These are phyloP conservation scores for Hippocampus zosterae DNA, from an alignment of 2,113 vertebrate genomes.

Conservation along the genomic window DNA sequence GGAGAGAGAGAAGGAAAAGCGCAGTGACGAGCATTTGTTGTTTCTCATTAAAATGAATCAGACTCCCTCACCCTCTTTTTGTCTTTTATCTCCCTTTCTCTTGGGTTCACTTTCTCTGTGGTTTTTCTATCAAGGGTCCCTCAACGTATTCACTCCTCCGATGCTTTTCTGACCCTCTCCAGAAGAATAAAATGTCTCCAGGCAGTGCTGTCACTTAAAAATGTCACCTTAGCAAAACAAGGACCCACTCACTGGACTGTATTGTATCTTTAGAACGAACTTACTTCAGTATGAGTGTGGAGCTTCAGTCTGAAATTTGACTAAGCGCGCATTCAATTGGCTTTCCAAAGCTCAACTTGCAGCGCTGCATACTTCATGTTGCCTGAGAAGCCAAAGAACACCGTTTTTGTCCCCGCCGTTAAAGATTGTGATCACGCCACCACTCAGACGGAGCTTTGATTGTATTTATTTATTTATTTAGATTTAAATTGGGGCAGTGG, in stretches of 20 bases:
- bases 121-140: constrained; percentile 24
- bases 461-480: constrained; percentile 10
- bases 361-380: constrained; percentile 63
- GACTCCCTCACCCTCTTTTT: constrained; percentile 27
- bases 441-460: constrained; percentile 12
- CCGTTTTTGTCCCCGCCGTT: constrained; percentile 52
- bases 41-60: constrained; percentile 72
- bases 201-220: constrained; percentile 63
- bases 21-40: constrained; percentile 61
- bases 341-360: constrained; percentile 27
- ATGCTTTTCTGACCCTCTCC: constrained; percentile 39
- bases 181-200: constrained; percentile 54
- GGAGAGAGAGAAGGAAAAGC: constrained; percentile 48
- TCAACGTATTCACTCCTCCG: constrained; percentile 9
- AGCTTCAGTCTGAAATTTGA: constrained; percentile 3
- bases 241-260: constrained; percentile 36
- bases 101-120: constrained; percentile 21
- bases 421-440: constrained; percentile 40
- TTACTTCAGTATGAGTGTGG: constrained; percentile 10
- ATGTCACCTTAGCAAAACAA: constrained; percentile 63
- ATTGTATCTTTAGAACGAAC: constrained; percentile 33
- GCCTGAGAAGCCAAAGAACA: constrained; percentile 48
- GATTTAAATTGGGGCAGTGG: constrained; percentile 13
- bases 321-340: not conserved
- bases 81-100: constrained; percentile 41